Base-by-base conservation (phyloP, 2,113 vertebrate species). In the Entosphenus tridentatus region DNA sequence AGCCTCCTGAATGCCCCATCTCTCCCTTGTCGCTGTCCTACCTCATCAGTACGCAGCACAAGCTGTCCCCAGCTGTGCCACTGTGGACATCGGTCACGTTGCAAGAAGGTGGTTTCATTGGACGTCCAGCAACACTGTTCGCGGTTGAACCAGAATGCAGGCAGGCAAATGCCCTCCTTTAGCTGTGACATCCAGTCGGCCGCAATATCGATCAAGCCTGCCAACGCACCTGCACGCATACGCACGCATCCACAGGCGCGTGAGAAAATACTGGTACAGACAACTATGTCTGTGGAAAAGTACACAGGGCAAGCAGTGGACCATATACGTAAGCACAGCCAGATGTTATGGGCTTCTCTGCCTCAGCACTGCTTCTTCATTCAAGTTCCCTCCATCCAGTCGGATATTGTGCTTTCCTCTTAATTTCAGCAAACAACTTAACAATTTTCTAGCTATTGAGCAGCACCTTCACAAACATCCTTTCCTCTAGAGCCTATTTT, bases 21-120 rank as follows among this genome's bases (percentile, higher is more conserved):
- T 39, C 39, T 39, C 39, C 39, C 39, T 39, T 39, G 39, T 39
- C 2, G 39, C 4, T 39, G 39, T 77, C 84, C 80, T 79, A 93
- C 92, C 81, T 95, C 88, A 1, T 88, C 90, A 79, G 95, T 90
- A 57, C 93, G 89, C 75, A 96, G 85, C 76, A 96, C 95, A 69
- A 96, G 80, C 73, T 96, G 91, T 56, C 91, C 91, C 93, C 93
- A 98, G n/a, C 86, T 93, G 77, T 95, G 90, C 93, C 93, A 98
- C 78, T 89, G 86, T 0, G 90, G 92, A 78, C 93, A 98, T 75
- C 95, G 95, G 80, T 98, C 90, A 72, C 93, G 78, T 77, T 95
- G 90, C 71, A 91, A 88, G 72, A 98, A 98, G 0, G 93, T 96
- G 58, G 86, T 85, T 74, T 95, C 87, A 71, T 92, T 90, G 71